Base-by-base conservation (phyloP, 2,797 vertebrate genomes). In the Labroides dimidiatus region DNA sequence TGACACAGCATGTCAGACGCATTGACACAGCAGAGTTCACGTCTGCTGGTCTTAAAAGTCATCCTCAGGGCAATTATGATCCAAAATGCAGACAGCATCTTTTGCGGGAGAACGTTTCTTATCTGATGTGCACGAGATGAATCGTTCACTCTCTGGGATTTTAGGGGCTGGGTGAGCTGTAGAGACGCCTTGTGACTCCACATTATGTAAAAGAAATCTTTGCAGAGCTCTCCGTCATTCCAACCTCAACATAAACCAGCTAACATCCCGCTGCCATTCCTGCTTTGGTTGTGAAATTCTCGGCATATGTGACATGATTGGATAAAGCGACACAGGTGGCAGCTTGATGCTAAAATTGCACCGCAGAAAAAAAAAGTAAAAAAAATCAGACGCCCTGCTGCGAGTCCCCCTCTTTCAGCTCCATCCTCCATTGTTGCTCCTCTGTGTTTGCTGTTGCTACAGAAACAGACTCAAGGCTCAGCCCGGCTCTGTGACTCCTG, bases 271-370 rank as follows among this genome's bases (percentile, higher is more conserved):
- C 52, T 45, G 70, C 85, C 87, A 90, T 90, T 85, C 67, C 84
- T 75, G 80, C 74, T 3, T 77, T 62, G 67, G 75, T 86, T 81
- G 84, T 85, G 77, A 87, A 78, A 90, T 91, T 86, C 84, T 52
- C 62, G 44, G 69, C 84, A 77, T 89, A 64, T 70, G 77, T 49
- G 30, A 72, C 84, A 60, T 66, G 73, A 89, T 84, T 87, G 74
- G 76, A 82, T 86, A 78, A 87, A 89, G 74, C 50, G 27, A 68
- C 84, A 86, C 84, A 86, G 84, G 84, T 88, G 89, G 76, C 42
- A 24, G 76, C 65, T 56, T 20, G 54, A 50, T 7, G 58, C 86
- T 86, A 86, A 89, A 91, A 70, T 65, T 77, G 67, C 75, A 72
- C 68, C 15, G 47, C 0, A 74, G 11, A 36, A 47, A 56, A 60